phyloP scores from a whole-genome alignment of 2,888 invertebrate genomes.

The Rhamphomyia laevipes region DNA sequence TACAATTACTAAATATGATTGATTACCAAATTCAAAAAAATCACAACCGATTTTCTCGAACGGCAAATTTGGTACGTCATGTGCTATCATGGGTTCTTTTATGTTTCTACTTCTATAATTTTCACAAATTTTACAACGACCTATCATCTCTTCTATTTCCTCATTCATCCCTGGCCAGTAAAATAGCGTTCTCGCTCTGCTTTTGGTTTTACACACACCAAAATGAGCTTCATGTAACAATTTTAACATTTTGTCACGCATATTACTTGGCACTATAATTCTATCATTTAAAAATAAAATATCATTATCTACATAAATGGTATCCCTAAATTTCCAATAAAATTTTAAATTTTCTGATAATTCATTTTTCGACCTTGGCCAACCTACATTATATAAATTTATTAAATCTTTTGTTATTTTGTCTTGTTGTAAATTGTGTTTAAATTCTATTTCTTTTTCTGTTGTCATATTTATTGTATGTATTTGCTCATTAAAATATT shows the following conservation, averaged over 20 bases:
- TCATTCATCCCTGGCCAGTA: neutral
- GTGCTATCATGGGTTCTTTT: conserved; percentile 15
- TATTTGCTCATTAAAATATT: conserved; percentile 4
- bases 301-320: neutral
- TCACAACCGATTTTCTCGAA: conserved; percentile 15
- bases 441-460: conserved; percentile 3
- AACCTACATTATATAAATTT: conserved; percentile 11
- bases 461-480: conserved; percentile 8
- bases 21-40: conserved; percentile 8
- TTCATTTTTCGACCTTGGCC: conserved; percentile 14
- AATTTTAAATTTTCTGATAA: neutral
- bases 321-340: neutral
- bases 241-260: conserved; percentile 12
- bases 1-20: conserved; percentile 14
- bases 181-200: neutral
- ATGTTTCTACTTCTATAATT: neutral
- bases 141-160: neutral
- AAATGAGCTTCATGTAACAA: neutral
- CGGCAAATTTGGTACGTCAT: conserved; percentile 12
- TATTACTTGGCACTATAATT: conserved; percentile 1
- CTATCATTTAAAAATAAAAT: conserved; percentile 5
- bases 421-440: conserved; percentile 3
- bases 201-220: neutral
- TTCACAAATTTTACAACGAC: neutral
- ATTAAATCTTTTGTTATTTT: neutral